Evolutionary conservation across 2,113 vertebrate genomes (phyloP), one percentile per base, ranked within the genome.

Genomic region (Barnardius zonarius): DNA sequence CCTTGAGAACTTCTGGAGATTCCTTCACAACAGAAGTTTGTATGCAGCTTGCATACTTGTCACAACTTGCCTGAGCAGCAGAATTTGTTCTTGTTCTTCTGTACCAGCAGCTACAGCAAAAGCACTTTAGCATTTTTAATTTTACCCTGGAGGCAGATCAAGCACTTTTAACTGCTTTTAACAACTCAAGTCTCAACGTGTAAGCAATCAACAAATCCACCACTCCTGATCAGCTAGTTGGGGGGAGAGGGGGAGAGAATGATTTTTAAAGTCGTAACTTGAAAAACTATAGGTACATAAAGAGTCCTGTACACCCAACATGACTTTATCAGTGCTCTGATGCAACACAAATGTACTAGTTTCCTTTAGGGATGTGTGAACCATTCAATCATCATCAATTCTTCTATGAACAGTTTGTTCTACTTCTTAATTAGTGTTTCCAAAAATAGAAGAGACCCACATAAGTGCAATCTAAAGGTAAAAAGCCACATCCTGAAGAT

Each of bases 351-450:
- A 97, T 68, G 67, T 59, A 95, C 93, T 46, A 16, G 82, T 95
- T 98, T 97, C 97, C 97, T 97, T 97, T 48, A 91, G 91, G 55
- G 67, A 95, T 75, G 92, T 91, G 22, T 46, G 80, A 96, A 80
- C 51, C 59, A 68, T 55, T 91, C 91, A 41, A 27, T 91, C 95
- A 96, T 96, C 93, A 93, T 94, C 89, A 90, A 96, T 93, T 95
- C 90, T 95, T 97, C 95, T 95, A 97, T 69, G 95, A 82, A 97
- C 92, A 72, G 94, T 97, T 98, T 96, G 96, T 94, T 97, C 95
- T 66, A 97, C 96, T 98, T 98, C 96, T 97, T 98, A 97, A 97
- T 97, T 92, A 96, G 90, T 49, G 89, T 75, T 97, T 97, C 96
- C 95, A 96, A 97, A 96, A 93, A 91, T 61, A 97, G 86, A 95